These are phyloP conservation scores for Allobates femoralis DNA, from an alignment of 2,797 vertebrate species.

Conservation along the genomic window DNA sequence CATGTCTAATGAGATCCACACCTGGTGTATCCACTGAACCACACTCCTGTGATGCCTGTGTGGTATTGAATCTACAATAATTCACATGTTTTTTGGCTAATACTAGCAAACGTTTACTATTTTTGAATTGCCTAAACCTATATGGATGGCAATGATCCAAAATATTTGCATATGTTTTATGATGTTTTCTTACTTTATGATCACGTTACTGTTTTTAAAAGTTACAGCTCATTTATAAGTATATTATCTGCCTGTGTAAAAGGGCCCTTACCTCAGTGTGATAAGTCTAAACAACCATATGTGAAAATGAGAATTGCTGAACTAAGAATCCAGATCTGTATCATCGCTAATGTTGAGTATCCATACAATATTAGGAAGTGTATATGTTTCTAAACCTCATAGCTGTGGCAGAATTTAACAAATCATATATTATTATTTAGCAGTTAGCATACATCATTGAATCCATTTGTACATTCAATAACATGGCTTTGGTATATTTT, in stretches of 20 bases:
- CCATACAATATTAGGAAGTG: not conserved
- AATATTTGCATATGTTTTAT: too few species aligned
- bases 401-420: not conserved
- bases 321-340: not conserved
- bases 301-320: not conserved
- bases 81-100: too few species aligned
- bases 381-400: not conserved
- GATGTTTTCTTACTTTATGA: too few species aligned
- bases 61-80: too few species aligned
- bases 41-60: too few species aligned
- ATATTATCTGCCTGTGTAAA: not conserved
- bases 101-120: too few species aligned
- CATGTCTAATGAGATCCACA: too few species aligned
- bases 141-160: too few species aligned
- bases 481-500: slow-evolving; percentile 20
- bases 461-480: slow-evolving; percentile 29
- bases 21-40: too few species aligned
- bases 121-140: too few species aligned
- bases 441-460: slow-evolving; percentile 19
- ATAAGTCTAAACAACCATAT: not conserved
- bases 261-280: not conserved
- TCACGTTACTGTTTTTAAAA: too few species aligned
- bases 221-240: too few species aligned
- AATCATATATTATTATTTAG: slow-evolving; percentile 23
- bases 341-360: not conserved